A percentile compares a stretch with the other conserved stretches of the same genome.
phyloP scores from a whole-genome alignment of 2,888 invertebrate genomes.

The Sialis lutaria region DNA sequence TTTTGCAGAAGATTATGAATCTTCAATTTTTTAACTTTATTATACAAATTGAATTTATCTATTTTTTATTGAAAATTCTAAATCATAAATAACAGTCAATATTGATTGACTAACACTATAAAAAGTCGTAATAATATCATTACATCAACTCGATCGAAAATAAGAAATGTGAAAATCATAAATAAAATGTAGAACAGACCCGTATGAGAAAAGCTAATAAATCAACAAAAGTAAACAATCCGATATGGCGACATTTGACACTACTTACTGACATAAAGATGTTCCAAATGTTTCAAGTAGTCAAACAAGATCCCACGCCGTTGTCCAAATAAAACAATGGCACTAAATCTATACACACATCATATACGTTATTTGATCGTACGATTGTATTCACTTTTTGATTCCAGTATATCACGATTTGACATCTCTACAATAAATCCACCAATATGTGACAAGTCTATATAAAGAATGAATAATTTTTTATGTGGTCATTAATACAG shows the following conservation, averaged over 20 bases:
- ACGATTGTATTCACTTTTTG: constrained; percentile 7
- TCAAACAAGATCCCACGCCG: constrained; percentile 18
- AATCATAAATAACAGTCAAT: too few species aligned
- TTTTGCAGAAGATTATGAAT: too few species aligned
- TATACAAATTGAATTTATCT: too few species aligned
- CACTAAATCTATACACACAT: constrained; percentile 11
- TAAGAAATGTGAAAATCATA: too few species aligned
- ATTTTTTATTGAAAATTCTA: too few species aligned
- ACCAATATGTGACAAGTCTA: too few species aligned
- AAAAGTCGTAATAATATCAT: too few species aligned
- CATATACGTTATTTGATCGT: not conserved
- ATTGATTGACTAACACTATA: too few species aligned
- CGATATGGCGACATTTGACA: not conserved
- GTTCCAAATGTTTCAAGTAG: constrained; percentile 2
- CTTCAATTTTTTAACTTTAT: too few species aligned
- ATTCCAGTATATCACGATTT: constrained; percentile 12
- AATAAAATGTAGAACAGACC: not conserved
- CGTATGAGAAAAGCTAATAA: not conserved
- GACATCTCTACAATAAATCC: constrained; percentile 19
- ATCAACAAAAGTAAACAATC: not conserved
- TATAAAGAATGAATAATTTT: too few species aligned
- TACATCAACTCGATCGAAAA: too few species aligned
- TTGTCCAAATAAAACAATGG: constrained; percentile 28
- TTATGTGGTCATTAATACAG: too few species aligned
- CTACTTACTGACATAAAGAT: not conserved